These are phyloP conservation scores for Dysmachus trigonus DNA, from an alignment of 2,888 invertebrate genomes.

Conservation along the genomic window DNA sequence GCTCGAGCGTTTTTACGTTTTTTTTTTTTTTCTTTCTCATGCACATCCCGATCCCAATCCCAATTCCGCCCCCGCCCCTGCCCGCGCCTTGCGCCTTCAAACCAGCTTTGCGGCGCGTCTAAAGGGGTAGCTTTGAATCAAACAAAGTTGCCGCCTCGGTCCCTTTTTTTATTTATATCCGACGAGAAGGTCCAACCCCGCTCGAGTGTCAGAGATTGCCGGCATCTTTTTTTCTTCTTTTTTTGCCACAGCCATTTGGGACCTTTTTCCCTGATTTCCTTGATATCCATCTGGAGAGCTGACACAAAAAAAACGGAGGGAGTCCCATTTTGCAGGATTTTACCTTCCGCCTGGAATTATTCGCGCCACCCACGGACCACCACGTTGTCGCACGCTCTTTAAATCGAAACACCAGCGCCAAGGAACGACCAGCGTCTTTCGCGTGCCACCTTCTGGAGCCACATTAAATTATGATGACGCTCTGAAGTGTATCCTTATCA, in stretches of 20 bases:
- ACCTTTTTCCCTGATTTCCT: slow-evolving; percentile 17
- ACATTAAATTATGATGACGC: slow-evolving; percentile 37
- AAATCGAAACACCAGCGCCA: background rate
- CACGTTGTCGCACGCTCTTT: background rate
- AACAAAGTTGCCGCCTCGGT: slow-evolving; percentile 21
- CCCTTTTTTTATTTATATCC: background rate
- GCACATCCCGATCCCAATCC: no score
- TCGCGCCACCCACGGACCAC: background rate
- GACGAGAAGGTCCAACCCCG: background rate
- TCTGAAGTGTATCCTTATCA: background rate
- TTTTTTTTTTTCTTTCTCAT: no score
- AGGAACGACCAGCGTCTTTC: background rate
- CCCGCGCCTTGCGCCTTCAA: background rate
- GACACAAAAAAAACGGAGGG: slow-evolving; percentile 5
- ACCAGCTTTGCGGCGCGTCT: background rate
- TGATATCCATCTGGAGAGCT: slow-evolving; percentile 11
- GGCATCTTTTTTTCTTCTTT: background rate
- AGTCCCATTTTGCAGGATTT: background rate
- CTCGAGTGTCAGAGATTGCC: background rate
- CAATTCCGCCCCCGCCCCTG: no score
- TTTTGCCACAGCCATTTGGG: background rate
- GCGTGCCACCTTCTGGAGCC: background rate
- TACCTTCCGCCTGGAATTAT: background rate
- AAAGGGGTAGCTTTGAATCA: slow-evolving; percentile 35
- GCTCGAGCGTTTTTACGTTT: background rate